Percentiles rank a stretch among this genome's conserved stretches.
Evolutionary conservation across 2,113 vertebrate genomes (phyloP).

Genomic region (Ceyx cyanopectus): DNA sequence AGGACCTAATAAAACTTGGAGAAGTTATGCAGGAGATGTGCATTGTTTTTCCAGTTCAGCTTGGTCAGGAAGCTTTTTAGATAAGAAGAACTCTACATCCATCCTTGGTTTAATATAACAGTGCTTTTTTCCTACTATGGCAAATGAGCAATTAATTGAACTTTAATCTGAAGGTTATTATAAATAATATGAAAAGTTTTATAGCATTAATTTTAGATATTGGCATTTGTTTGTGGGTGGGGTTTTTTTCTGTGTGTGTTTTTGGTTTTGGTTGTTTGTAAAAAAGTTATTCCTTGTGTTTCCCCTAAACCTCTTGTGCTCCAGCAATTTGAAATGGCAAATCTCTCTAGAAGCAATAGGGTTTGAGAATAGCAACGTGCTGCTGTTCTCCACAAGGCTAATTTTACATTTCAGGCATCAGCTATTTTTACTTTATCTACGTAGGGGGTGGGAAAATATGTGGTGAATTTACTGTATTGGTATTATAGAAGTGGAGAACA

Average conservation of each 20-base stretch:
- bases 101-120: neutral
- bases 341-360: conserved; percentile 41
- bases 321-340: conserved; percentile 34
- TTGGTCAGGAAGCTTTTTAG: neutral
- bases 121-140: neutral
- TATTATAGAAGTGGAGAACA: conserved; percentile 46
- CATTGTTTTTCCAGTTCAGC: neutral
- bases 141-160: neutral
- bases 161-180: neutral
- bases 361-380: neutral
- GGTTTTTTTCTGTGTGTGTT: neutral
- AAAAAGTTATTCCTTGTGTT: neutral
- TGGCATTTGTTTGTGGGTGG: neutral
- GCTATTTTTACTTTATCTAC: conserved; percentile 47
- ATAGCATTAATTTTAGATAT: neutral
- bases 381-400: conserved; percentile 42
- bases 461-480: conserved; percentile 48
- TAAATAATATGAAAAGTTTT: neutral
- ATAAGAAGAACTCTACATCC: neutral
- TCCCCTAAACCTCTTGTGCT: too few relatives aligned
- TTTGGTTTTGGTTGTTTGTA: neutral
- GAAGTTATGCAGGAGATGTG: neutral
- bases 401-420: conserved; percentile 55
- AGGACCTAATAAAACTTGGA: neutral
- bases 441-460: conserved; percentile 55